These are phyloP conservation scores for Ranitomeya imitator DNA, from an alignment of 2,113 vertebrate species.

Conservation along the genomic window DNA sequence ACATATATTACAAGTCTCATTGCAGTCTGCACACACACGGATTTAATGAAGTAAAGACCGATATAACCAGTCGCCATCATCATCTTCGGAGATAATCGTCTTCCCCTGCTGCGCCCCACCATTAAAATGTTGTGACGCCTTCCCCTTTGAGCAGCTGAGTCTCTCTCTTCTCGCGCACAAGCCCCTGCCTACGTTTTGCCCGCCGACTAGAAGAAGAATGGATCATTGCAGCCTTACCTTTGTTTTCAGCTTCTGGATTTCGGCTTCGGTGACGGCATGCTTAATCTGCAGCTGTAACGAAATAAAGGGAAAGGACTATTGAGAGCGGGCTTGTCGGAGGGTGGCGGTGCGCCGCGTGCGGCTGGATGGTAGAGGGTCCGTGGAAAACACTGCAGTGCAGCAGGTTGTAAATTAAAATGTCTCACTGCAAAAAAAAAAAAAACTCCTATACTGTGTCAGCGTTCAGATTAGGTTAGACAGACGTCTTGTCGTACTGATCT, in stretches of 20 bases:
- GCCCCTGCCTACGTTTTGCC: not conserved
- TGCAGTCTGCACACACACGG: not conserved
- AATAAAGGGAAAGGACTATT: slow-evolving; percentile 72
- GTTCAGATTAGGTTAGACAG: not conserved
- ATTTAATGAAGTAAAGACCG: too few species aligned
- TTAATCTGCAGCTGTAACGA: slow-evolving; percentile 94
- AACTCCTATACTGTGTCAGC: not conserved
- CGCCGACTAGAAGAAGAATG: slow-evolving; percentile 10
- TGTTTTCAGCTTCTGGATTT: slow-evolving; percentile 98
- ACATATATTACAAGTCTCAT: not conserved
- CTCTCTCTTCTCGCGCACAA: not conserved
- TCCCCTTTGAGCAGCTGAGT: not conserved
- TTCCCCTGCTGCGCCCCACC: not conserved
- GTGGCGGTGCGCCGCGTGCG: too few species aligned
- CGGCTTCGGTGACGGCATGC: slow-evolving; percentile 97
- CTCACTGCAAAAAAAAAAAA: slow-evolving; percentile 63
- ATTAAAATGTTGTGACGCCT: not conserved
- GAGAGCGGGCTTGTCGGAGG: not conserved
- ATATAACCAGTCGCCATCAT: not conserved
- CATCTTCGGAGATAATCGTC: not conserved
- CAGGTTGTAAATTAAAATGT: slow-evolving; percentile 75
- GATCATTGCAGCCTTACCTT: slow-evolving; percentile 83
- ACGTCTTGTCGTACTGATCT: not conserved
- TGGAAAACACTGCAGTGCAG: slow-evolving; percentile 74
- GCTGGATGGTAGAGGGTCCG: slow-evolving; percentile 68